Conservation (phyloP, 2,888 invertebrate genomes). For the Neoitamus cyanurus region DNA sequence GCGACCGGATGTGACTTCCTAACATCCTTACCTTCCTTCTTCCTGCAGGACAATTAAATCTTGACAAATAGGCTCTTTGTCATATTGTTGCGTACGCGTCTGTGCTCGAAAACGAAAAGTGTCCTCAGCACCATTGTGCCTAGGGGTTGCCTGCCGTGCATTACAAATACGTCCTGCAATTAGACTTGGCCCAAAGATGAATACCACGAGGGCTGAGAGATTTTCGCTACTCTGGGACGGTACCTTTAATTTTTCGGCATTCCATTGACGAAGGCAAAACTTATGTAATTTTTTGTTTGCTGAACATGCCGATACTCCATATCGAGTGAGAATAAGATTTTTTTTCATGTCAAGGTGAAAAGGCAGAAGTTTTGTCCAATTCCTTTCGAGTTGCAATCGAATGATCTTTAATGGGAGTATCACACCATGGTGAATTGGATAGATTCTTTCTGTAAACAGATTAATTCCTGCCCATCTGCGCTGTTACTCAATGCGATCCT, state of each 20-base stretch:
- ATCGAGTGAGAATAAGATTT: conserved; percentile 16
- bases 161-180: conserved; percentile 29
- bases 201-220: not conserved
- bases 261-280: conserved; percentile 33
- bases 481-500: not conserved
- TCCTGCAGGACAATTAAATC: conserved; percentile 42
- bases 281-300: conserved; percentile 44
- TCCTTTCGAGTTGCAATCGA: conserved; percentile 28
- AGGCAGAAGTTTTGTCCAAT: not conserved
- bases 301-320: conserved; percentile 39
- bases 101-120: conserved; percentile 28
- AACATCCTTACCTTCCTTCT: conserved; percentile 44
- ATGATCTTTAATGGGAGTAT: conserved; percentile 8
- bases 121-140: not conserved
- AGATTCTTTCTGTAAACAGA: conserved; percentile 21
- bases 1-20: conserved; percentile 48
- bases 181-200: conserved; percentile 10
- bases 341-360: not conserved
- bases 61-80: conserved; percentile 40
- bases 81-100: conserved; percentile 40
- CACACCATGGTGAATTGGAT: conserved; percentile 29
- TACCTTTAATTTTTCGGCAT: not conserved
- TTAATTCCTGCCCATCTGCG: conserved; percentile 23
- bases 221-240: not conserved
- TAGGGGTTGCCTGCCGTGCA: conserved; percentile 25